A percentile compares a stretch with the other conserved stretches of the same genome.
Conservation (phyloP, 1,140 invertebrate species). For the Drosophila obscura region DNA sequence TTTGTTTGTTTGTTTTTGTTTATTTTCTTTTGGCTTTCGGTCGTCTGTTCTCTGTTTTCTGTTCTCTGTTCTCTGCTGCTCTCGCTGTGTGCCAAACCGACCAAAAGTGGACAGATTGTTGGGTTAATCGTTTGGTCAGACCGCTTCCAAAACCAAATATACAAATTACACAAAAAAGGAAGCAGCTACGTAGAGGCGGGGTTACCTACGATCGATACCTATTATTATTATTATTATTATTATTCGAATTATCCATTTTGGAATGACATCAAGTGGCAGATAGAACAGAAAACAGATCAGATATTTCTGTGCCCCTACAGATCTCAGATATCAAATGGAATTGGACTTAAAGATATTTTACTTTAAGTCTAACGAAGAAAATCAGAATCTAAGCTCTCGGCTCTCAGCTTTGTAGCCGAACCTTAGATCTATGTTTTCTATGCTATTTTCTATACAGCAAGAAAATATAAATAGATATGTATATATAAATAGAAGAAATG, state of each 20-base stretch:
- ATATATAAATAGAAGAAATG: slow-evolving; percentile 19
- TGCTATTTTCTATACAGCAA: too few relatives aligned
- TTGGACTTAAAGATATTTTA: too few relatives aligned
- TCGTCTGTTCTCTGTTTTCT: too few relatives aligned
- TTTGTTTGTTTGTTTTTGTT: neutral
- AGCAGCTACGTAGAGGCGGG: neutral
- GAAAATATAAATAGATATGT: slow-evolving; percentile 20
- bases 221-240: too few relatives aligned
- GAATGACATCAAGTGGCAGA: neutral
- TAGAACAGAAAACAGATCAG: too few relatives aligned
- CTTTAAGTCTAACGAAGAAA: too few relatives aligned
- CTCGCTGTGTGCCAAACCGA: neutral
- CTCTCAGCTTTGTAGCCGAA: too few relatives aligned
- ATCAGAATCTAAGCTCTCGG: too few relatives aligned
- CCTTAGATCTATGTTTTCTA: too few relatives aligned
- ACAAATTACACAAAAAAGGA: slow-evolving; percentile 4
- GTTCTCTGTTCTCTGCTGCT: neutral
- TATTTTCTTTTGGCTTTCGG: slow-evolving; percentile 1
- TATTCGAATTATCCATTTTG: too few relatives aligned
- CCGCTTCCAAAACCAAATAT: slow-evolving; percentile 3
- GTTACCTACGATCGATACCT: too few relatives aligned
- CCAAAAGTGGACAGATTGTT: slow-evolving; percentile 27
- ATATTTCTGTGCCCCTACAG: neutral
- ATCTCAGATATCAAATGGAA: too few relatives aligned
- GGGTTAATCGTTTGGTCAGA: slow-evolving; percentile 30